Conservation (phyloP, 2,888 invertebrate genomes). For the Ochropleura leucogaster region DNA sequence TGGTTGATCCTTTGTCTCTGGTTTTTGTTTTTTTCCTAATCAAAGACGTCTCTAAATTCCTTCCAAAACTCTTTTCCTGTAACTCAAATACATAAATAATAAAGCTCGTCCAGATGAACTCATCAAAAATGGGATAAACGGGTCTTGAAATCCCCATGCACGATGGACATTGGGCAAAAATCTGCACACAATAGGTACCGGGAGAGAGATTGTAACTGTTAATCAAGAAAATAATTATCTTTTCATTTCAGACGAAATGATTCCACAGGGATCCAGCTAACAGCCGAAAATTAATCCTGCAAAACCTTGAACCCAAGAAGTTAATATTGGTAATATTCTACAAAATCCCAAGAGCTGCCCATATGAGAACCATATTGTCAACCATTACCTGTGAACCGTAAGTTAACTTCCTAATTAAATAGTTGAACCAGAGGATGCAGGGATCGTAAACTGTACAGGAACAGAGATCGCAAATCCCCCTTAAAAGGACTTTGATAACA, state of each 20-base stretch:
- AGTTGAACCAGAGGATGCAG: slow-evolving; percentile 28
- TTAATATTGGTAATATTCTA: slow-evolving; percentile 23
- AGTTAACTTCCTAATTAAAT: slow-evolving; percentile 44
- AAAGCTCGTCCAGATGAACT: neutral
- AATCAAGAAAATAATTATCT: neutral
- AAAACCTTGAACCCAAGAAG: neutral
- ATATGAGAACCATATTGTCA: neutral
- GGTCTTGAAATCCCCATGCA: neutral
- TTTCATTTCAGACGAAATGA: neutral
- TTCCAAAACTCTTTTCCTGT: neutral
- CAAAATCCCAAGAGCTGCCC: slow-evolving; percentile 12
- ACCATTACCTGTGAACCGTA: slow-evolving; percentile 8
- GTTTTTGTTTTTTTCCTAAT: neutral
- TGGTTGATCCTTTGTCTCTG: neutral
- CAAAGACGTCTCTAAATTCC: neutral
- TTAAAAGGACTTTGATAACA: slow-evolving; percentile 36
- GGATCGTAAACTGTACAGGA: slow-evolving; percentile 30
- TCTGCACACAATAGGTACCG: neutral
- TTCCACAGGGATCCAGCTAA: neutral
- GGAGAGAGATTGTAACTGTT: neutral
- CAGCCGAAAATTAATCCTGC: neutral
- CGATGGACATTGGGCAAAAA: neutral
- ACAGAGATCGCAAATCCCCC: slow-evolving; percentile 32
- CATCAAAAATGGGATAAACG: neutral
- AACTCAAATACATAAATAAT: neutral